Base-by-base conservation (phyloP, 2,113 vertebrate species). In the Caloenas nicobarica region DNA sequence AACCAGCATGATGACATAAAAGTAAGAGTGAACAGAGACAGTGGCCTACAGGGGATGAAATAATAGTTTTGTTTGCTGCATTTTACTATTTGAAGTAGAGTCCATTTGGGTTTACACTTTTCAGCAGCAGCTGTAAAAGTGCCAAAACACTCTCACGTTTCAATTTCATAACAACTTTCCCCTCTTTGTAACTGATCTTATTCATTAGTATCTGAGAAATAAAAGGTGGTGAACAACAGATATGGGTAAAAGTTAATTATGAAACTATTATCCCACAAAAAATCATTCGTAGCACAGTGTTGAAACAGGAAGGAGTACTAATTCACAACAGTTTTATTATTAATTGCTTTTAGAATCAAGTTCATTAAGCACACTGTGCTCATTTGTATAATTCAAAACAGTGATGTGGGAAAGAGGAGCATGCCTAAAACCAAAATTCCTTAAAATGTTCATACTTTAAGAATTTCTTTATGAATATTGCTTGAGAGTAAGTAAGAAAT, bases 111-210 rank as follows among this genome's bases (percentile, higher is more conserved):
- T 92, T 84, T 93, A 38, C 33, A 33, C 56, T 91, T 97, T 96
- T 96, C 93, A 96, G 46, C 83, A 96, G 66, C 73, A 92, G 79
- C 51, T 93, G 88, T 54, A 51, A 65, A 92, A 95, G 61, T 93
- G 71, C 66, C 89, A 77, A 96, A 96, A 93, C 38, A 88, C 24
- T 74, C 71, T 84, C 58, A 92, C 93, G 81, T 96, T 90, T 95
- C 62, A 4, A 92, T 95, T 96, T 94, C 76, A 42, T 88, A 93
- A 88, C 77, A 96, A 64, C 33, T 85, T 95, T 90, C 15, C 57
- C 38, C n/a, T 4, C 70, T 95, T 95, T 97, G 91, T 94, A 97
- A 97, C 53, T 94, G 94, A 95, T 96, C 95, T 92, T 81, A 82
- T 71, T 96, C 78, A 80, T 96, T 95, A 96, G 36, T 48, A 81